Evolutionary conservation across 2,888 invertebrate species (phyloP).

Genomic region (Pollenia amentaria): DNA sequence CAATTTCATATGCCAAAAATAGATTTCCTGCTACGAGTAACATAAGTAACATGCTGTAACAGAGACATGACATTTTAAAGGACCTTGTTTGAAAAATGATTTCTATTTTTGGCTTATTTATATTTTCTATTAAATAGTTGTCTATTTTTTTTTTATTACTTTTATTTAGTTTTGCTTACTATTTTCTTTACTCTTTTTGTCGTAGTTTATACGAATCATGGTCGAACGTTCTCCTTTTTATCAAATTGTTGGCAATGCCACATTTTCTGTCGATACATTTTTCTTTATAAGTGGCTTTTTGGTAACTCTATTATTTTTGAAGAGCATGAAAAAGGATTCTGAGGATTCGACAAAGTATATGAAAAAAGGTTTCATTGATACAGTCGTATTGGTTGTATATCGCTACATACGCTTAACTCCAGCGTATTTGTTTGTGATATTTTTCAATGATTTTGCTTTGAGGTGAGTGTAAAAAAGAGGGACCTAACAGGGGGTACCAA

Average conservation of each 20-base stretch:
- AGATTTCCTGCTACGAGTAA: slow-evolving; percentile 19
- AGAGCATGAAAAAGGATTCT: slow-evolving; percentile 86
- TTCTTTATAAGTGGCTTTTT: slow-evolving; percentile 94
- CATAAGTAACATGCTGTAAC: too few species aligned
- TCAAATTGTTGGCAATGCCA: slow-evolving; percentile 93
- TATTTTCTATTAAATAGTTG: slow-evolving; percentile 24
- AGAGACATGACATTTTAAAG: not conserved
- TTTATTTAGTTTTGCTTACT: slow-evolving; percentile 1
- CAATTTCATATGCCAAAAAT: not conserved
- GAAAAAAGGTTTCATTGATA: slow-evolving; percentile 77
- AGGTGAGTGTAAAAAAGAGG: slow-evolving; percentile 77
- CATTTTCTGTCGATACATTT: slow-evolving; percentile 94
- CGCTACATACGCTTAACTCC: slow-evolving; percentile 91
- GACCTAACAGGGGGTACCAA: not conserved
- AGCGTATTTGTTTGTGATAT: slow-evolving; percentile 92
- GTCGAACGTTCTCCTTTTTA: slow-evolving; percentile 91
- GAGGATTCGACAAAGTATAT: slow-evolving; percentile 77
- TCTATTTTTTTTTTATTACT: not conserved
- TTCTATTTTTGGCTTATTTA: slow-evolving; percentile 12
- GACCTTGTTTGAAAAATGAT: not conserved
- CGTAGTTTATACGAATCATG: slow-evolving; percentile 88
- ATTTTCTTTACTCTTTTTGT: not conserved
- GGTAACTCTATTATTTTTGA: slow-evolving; percentile 89
- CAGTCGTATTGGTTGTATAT: slow-evolving; percentile 85
- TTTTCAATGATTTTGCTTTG: slow-evolving; percentile 89